Evolutionary conservation across 2,888 invertebrate genomes (phyloP).

Genomic region (Dexiosoma caninum): DNA sequence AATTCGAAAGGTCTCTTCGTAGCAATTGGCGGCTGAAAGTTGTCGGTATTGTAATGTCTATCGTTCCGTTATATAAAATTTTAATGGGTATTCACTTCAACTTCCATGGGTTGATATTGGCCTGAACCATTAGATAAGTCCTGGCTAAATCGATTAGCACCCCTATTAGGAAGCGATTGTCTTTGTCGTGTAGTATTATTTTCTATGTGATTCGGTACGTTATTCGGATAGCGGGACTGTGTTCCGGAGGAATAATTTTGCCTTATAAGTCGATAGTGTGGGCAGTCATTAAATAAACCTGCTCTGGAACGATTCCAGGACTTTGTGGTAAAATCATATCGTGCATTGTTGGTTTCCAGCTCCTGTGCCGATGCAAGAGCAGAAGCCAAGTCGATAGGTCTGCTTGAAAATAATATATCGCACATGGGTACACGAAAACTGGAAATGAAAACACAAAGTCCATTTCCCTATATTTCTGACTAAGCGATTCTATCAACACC

Average conservation of each 20-base stretch:
- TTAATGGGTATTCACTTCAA: conserved; percentile 16
- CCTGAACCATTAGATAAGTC: neutral
- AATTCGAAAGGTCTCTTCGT: neutral
- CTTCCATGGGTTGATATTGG: conserved; percentile 12
- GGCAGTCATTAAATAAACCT: conserved; percentile 2
- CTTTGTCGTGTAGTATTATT: neutral
- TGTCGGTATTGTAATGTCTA: neutral
- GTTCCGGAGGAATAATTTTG: no score
- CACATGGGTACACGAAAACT: neutral
- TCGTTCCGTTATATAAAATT: conserved; percentile 3
- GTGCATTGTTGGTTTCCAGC: conserved; percentile 36
- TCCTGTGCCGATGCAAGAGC: conserved; percentile 28
- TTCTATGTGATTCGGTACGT: neutral
- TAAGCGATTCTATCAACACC: conserved; percentile 4
- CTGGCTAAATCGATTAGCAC: neutral
- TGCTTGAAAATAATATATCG: conserved; percentile 42
- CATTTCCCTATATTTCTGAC: neutral
- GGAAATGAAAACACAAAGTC: no score
- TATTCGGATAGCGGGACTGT: neutral
- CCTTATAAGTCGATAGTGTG: neutral
- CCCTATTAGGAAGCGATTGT: neutral
- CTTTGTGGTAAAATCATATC: conserved; percentile 25
- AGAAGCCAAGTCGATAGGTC: conserved; percentile 30
- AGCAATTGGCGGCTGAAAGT: neutral
- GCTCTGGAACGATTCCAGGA: conserved; percentile 15